Evolutionary conservation across 1,140 invertebrate species (phyloP), one percentile per base, ranked within the genome.

Genomic region (Ostrea edulis): DNA sequence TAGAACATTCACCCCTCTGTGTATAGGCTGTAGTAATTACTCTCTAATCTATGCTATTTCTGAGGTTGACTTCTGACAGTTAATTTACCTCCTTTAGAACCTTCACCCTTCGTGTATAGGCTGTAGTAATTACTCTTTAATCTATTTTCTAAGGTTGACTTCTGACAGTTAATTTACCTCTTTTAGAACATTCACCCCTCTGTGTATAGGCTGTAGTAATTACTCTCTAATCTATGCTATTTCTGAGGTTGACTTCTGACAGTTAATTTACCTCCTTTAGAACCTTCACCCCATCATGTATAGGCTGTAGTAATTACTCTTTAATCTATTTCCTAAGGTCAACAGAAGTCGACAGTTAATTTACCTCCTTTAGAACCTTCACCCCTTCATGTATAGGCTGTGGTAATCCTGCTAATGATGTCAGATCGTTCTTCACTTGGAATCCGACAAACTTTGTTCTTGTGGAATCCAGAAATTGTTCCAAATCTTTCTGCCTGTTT

Each of bases 371-470:
- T 44, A 99, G 95, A 90, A 98, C 98, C 93, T 97, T 97, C 55
- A 99, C 97, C 52, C 98, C 98, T 95, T 99, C 98, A 94, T 98
- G 98, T 93, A 99, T 99, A 0, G 98, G 98, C 91, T 98, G 97
- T 17, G 98, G 98, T 86, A 99, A 95, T 9, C 98, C 98, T 89
- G 98, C 98, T 85, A 99, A 95, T 89, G 98, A 98, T 82, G 89
- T 97, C 95, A 95, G 98, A 97, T 91, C 97, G 90, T 95, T 92
- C 88, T 94, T 93, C 20, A 94, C 95, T 89, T 95, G 97, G 94
- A 98, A 99, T 0, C 98, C 98, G 87, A 99, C 97, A 96, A 99
- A 99, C 95, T 99, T 99, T 81, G 97, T 96, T 92, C 99, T 95
- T 8, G 98, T 98, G 92, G 97, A 97, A 92, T 99, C 98, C 89